phyloP scores from a whole-genome alignment of 2,797 vertebrate genomes.

The Denticeps clupeoides region DNA sequence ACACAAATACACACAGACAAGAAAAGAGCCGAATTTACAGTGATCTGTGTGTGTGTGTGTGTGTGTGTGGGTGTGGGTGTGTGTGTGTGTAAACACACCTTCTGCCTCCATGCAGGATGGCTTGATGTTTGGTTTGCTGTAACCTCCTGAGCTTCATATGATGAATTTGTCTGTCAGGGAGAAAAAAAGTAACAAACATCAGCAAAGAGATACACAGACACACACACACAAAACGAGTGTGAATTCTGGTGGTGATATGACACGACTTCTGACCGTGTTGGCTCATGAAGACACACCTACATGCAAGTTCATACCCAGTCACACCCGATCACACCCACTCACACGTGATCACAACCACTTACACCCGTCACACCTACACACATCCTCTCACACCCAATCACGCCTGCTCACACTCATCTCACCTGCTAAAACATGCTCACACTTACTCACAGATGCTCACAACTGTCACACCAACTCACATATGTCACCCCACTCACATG shows the following conservation, averaged over 20 bases:
- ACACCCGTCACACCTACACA: slow-evolving; percentile 34
- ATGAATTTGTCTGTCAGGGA: slow-evolving; percentile 47
- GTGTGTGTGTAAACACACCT: slow-evolving; percentile 34
- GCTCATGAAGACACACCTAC: too few species aligned
- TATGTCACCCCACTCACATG: neutral
- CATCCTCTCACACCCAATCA: too few species aligned
- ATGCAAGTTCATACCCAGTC: neutral
- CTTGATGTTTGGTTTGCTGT: slow-evolving; percentile 29
- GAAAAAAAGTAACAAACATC: neutral
- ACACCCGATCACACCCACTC: neutral
- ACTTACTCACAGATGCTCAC: too few species aligned
- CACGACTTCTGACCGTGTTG: too few species aligned
- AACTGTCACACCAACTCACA: too few species aligned
- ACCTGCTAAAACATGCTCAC: too few species aligned
- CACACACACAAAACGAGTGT: neutral
- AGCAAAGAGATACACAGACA: neutral
- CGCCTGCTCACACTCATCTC: too few species aligned
- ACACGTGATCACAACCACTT: slow-evolving; percentile 25
- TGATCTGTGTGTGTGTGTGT: neutral
- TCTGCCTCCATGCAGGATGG: slow-evolving; percentile 43
- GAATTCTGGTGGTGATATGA: too few species aligned
- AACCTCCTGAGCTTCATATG: slow-evolving; percentile 61
- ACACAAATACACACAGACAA: too few species aligned
- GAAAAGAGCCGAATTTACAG: too few species aligned
- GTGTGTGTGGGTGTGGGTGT: neutral